Evolutionary conservation across 2,797 vertebrate species (phyloP).

Genomic region (Chrosomus eos): DNA sequence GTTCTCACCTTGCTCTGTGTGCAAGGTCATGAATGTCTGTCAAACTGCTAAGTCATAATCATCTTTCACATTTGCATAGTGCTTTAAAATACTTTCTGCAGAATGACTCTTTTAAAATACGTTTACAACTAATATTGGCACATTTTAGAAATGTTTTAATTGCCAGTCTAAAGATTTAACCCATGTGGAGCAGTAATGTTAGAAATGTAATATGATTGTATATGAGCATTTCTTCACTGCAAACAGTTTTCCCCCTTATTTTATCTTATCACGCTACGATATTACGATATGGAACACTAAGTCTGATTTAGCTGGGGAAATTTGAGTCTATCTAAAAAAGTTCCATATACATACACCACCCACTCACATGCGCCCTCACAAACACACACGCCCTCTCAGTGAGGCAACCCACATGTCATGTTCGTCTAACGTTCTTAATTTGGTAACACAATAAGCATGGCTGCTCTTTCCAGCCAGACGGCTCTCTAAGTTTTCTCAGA

Average conservation of each 20-base stretch:
- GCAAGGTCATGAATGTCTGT: conserved; percentile 21
- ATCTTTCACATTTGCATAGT: background rate
- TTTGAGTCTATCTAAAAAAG: conserved; percentile 10
- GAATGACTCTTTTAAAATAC: background rate
- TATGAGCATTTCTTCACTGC: background rate
- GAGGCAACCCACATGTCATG: conserved; percentile 28
- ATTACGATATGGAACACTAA: background rate
- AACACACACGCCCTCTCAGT: conserved; percentile 26
- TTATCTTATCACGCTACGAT: background rate
- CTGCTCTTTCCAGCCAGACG: conserved; percentile 19
- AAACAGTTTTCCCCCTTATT: background rate
- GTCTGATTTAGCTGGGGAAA: conserved; percentile 9
- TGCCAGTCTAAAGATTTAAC: background rate
- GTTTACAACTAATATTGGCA: background rate
- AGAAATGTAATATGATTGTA: background rate
- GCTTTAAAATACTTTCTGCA: background rate
- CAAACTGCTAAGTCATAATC: background rate
- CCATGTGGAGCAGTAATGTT: background rate
- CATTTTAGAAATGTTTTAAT: background rate
- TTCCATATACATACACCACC: conserved; percentile 5
- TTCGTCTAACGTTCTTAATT: conserved; percentile 21
- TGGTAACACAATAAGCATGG: conserved; percentile 45
- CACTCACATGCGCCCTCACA: background rate
- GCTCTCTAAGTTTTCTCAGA: conserved; percentile 52
- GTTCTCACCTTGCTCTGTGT: conserved; percentile 19